Conservation (phyloP, 2,888 invertebrate species). For the Ametastegia equiseti region DNA sequence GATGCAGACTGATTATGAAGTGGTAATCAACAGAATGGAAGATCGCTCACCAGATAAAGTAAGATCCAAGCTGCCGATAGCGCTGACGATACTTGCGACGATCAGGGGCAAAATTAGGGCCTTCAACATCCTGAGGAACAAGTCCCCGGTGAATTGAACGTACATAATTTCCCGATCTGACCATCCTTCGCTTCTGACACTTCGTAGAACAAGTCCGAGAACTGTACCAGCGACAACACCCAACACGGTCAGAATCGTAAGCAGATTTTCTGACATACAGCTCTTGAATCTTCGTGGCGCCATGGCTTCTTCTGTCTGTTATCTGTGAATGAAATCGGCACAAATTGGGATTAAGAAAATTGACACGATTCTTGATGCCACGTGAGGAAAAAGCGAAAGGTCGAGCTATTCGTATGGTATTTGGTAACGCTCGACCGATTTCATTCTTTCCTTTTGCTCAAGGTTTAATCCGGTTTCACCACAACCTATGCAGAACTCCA, state of each 20-base stretch:
- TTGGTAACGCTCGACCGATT: not conserved
- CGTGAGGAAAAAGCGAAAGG: not conserved
- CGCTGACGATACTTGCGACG: constrained; percentile 82
- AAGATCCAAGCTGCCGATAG: constrained; percentile 84
- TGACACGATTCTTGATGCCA: not conserved
- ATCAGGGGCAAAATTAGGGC: constrained; percentile 86
- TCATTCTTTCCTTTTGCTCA: not conserved
- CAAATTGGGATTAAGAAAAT: not conserved
- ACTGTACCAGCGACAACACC: constrained; percentile 79
- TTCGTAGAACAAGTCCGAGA: constrained; percentile 77
- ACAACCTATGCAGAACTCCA: not conserved
- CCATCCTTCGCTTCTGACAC: constrained; percentile 74
- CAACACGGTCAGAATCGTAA: constrained; percentile 79
- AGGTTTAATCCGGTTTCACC: not conserved
- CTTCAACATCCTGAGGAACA: constrained; percentile 86
- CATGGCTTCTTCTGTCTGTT: constrained; percentile 25
- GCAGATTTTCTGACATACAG: constrained; percentile 74
- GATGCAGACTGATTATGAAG: too few species aligned
- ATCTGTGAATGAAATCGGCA: not conserved
- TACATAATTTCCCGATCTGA: constrained; percentile 82
- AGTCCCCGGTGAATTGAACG: constrained; percentile 83
- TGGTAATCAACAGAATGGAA: not conserved
- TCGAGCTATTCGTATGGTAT: not conserved
- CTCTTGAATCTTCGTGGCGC: constrained; percentile 64
- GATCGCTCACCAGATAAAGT: constrained; percentile 78